These are phyloP conservation scores for Deroptyus accipitrinus DNA, from an alignment of 2,113 vertebrate species.

Conservation along the genomic window DNA sequence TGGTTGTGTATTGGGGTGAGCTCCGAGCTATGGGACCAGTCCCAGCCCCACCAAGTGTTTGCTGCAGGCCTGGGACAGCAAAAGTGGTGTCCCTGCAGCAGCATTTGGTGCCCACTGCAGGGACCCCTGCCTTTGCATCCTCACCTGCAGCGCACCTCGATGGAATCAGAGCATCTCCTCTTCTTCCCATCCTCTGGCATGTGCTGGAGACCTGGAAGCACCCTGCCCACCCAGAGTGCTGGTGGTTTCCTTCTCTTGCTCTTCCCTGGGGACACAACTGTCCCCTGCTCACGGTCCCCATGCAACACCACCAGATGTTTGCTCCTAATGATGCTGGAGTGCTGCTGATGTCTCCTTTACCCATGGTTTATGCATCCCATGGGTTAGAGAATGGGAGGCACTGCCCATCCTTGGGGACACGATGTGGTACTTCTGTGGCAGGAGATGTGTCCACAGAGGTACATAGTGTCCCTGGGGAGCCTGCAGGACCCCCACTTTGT, in stretches of 20 bases:
- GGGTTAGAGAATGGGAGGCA: neutral
- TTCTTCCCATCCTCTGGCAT: neutral
- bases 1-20: neutral
- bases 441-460: neutral
- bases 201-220: rapidly evolving
- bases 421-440: rapidly evolving
- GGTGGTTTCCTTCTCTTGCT: neutral
- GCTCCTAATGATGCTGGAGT: neutral
- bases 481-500: rapidly evolving
- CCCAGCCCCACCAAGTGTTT: rapidly evolving
- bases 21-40: rapidly evolving
- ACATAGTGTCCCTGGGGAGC: neutral
- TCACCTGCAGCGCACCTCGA: rapidly evolving
- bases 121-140: too few relatives aligned
- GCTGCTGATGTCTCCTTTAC: rapidly evolving
- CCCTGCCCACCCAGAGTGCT: rapidly evolving
- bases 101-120: rapidly evolving
- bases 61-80: neutral
- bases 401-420: rapidly evolving
- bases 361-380: rapidly evolving
- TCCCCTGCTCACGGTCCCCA: rapidly evolving
- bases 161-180: neutral
- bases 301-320: neutral
- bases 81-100: neutral
- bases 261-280: rapidly evolving